Evolutionary conservation across 2,888 invertebrate species (phyloP), one percentile per base, ranked within the genome.

Genomic region (Yponomeuta sedellus): DNA sequence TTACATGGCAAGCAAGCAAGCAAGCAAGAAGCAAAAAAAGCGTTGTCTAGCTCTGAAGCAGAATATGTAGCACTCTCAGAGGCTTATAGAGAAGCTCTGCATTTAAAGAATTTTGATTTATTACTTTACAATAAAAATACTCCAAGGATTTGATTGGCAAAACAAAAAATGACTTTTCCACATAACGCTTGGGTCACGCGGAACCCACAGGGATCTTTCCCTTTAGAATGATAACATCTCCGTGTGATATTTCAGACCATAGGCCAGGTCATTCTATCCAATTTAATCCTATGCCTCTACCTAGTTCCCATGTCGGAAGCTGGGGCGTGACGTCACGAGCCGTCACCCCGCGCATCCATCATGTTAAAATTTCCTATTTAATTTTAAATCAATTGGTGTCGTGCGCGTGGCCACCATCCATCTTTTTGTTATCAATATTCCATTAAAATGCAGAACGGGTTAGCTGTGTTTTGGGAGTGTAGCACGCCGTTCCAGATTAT

Each of bases 311-410:
- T 52, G 61, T 65, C 65, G 79, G 77, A 74, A 78, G 75, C 72
- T 71, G 74, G 74, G 83, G 85, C 86, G 86, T 86, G 86, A 75
- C 69, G 73, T 74, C 78, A 71, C 76, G 25, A 61, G 22, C 19
- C 63, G 62, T 63, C 65, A 67, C 73, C 70, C 81, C 87, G 89
- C 90, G 81, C 81, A 88, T 90, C 90, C 81, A 89, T 90, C 90
- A 88, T 77, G 44, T 66, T 69, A 65, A 69, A 74, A 75, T 79
- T 75, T 75, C 74, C 78, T 81, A 81, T 88, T 89, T 86, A 84
- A 86, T 85, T 88, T 85, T 84, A 83, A 91, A 91, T 90, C 90
- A 90, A 90, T 90, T 89, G 83, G 81, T 70, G 77, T 68, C 80
- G 85, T 20, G 25, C 88, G 86, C 89, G 89, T 89, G 89, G 70